These are phyloP conservation scores for Acanthosoma haemorrhoidale DNA, from an alignment of 2,888 invertebrate genomes.

Conservation along the genomic window DNA sequence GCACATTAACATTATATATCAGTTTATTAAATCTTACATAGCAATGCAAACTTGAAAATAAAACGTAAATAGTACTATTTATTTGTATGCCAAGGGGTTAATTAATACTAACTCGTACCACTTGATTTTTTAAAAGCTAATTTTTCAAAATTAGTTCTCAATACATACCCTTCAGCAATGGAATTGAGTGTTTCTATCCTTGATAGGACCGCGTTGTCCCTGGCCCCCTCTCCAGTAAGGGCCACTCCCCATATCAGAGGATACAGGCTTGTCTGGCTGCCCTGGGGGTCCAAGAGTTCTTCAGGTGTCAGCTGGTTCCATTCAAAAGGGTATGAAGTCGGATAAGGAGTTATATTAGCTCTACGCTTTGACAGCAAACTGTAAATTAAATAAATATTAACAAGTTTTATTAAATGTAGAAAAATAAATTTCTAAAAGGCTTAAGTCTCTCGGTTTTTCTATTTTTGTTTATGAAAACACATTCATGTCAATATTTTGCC, in stretches of 20 bases:
- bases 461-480: neutral
- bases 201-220: conserved; percentile 45
- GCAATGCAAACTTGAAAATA: no score
- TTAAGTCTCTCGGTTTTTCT: neutral
- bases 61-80: no score
- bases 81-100: no score
- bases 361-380: conserved; percentile 50
- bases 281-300: conserved; percentile 40
- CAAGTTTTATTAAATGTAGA: neutral
- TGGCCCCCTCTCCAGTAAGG: conserved; percentile 46
- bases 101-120: no score
- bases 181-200: conserved; percentile 50
- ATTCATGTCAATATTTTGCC: no score
- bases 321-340: conserved; percentile 44
- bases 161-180: conserved; percentile 50
- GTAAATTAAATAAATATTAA: conserved; percentile 2
- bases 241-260: conserved; percentile 52
- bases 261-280: conserved; percentile 37
- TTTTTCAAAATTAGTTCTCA: no score
- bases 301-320: conserved; percentile 46
- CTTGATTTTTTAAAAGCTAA: no score
- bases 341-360: conserved; percentile 45
- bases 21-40: no score
- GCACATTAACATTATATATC: no score
- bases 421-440: neutral